These are phyloP conservation scores for Cecidostiba fungosa DNA, from an alignment of 2,888 invertebrate genomes.

Conservation along the genomic window DNA sequence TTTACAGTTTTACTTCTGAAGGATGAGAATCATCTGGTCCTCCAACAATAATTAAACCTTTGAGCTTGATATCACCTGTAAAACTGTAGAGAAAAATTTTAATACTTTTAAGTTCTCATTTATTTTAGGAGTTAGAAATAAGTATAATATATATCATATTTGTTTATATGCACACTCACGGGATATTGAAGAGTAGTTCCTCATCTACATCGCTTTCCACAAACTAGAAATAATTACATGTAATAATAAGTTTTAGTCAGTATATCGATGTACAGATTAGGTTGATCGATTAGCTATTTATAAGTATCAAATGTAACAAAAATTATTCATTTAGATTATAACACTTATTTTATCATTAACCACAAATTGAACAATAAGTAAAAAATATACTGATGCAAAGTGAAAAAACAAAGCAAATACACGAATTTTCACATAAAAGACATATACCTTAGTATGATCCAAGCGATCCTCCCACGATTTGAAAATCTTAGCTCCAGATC, in stretches of 20 bases:
- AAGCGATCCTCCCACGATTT: constrained; percentile 95
- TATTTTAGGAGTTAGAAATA: background rate
- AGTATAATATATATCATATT: constrained; percentile 6
- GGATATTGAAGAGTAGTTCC: constrained; percentile 97
- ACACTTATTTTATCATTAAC: no score
- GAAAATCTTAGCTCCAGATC: constrained; percentile 93
- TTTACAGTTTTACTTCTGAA: constrained; percentile 92
- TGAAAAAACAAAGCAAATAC: background rate
- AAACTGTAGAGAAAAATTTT: constrained; percentile 82
- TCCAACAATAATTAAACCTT: constrained; percentile 96
- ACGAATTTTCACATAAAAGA: background rate
- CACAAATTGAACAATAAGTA: background rate
- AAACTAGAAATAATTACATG: constrained; percentile 83
- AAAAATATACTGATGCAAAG: background rate
- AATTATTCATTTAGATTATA: background rate
- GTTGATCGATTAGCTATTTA: no score
- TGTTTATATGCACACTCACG: constrained; percentile 81
- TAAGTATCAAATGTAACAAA: no score
- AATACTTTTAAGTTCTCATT: background rate
- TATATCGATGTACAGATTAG: no score
- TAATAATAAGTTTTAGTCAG: no score
- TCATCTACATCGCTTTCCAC: constrained; percentile 98
- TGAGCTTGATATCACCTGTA: constrained; percentile 96
- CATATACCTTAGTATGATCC: constrained; percentile 87
- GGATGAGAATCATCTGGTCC: constrained; percentile 94